phyloP scores from a whole-genome alignment of 2,888 invertebrate species.

The Chrysodeixis includens region DNA sequence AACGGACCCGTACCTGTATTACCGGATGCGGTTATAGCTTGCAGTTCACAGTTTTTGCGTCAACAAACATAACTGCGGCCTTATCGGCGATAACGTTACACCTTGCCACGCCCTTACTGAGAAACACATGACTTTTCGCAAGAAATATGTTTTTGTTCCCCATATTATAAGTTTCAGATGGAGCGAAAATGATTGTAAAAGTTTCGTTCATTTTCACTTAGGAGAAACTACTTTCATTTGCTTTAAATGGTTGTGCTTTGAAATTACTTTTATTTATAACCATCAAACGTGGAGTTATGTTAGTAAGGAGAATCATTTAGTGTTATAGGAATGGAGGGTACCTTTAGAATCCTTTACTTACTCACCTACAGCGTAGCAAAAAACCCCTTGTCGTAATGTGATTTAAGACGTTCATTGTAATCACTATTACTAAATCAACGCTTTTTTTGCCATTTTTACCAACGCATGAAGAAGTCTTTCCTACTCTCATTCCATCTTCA shows the following conservation, averaged over 20 bases:
- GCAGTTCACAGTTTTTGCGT: constrained; percentile 36
- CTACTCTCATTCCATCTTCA: too few relatives aligned
- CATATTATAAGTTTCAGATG: constrained; percentile 12
- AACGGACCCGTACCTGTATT: constrained; percentile 26
- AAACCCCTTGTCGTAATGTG: too few relatives aligned
- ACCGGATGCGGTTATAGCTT: constrained; percentile 48
- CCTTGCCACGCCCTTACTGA: constrained; percentile 27
- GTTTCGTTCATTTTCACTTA: constrained; percentile 12
- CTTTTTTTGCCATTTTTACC: too few relatives aligned
- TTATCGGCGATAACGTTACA: constrained; percentile 44
- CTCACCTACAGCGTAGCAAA: too few relatives aligned
- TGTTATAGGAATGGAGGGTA: neutral
- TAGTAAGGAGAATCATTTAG: neutral
- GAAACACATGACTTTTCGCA: constrained; percentile 26
- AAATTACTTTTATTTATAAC: neutral
- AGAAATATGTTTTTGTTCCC: constrained; percentile 30
- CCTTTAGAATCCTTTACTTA: too few relatives aligned
- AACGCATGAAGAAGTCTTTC: too few relatives aligned
- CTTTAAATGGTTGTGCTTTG: neutral
- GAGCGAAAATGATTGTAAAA: constrained; percentile 34
- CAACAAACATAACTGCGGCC: constrained; percentile 25
- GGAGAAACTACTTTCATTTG: constrained; percentile 1
- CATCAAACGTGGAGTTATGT: neutral
- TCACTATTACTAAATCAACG: too few relatives aligned
- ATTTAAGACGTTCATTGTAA: too few relatives aligned